phyloP scores from a whole-genome alignment of 2,797 vertebrate genomes.

The Carapus acus region DNA sequence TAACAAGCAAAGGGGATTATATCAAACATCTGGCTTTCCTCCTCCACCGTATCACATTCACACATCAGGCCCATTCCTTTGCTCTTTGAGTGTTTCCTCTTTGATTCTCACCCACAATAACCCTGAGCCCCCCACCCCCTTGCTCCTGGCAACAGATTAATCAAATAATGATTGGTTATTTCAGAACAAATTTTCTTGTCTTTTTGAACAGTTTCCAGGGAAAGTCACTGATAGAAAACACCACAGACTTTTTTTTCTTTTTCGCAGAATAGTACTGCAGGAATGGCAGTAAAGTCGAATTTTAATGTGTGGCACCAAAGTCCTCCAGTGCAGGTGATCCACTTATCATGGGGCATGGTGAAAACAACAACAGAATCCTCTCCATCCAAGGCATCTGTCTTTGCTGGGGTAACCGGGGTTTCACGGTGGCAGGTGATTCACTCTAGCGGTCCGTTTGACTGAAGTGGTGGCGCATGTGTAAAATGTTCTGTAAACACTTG shows the following conservation, averaged over 20 bases:
- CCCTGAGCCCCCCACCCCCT: conserved; percentile 25
- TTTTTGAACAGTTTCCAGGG: conserved; percentile 49
- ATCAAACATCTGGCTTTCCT: conserved; percentile 50
- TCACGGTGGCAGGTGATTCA: conserved; percentile 9
- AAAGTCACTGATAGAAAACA: conserved; percentile 46
- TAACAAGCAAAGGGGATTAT: conserved; percentile 34
- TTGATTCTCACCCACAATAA: conserved; percentile 45
- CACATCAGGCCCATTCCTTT: conserved; percentile 43
- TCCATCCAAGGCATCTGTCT: conserved; percentile 11
- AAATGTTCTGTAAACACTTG: too few species aligned
- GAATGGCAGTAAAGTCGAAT: too few species aligned
- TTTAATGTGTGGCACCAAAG: too few species aligned
- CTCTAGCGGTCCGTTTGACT: conserved; percentile 29
- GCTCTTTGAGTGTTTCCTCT: conserved; percentile 44
- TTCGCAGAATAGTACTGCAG: conserved; percentile 40
- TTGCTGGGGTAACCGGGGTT: conserved; percentile 12
- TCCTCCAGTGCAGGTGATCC: conserved; percentile 30
- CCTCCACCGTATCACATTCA: conserved; percentile 40
- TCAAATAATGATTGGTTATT: conserved; percentile 55
- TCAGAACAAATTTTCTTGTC: conserved; percentile 50
- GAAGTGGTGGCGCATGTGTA: too few species aligned
- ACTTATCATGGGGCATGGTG: conserved; percentile 18
- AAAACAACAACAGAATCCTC: conserved; percentile 14
- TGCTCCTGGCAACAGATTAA: conserved; percentile 59
- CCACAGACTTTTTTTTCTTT: conserved; percentile 5